Evolutionary conservation across 2,888 invertebrate species (phyloP).

Genomic region (Leptinotarsa tumamoca): DNA sequence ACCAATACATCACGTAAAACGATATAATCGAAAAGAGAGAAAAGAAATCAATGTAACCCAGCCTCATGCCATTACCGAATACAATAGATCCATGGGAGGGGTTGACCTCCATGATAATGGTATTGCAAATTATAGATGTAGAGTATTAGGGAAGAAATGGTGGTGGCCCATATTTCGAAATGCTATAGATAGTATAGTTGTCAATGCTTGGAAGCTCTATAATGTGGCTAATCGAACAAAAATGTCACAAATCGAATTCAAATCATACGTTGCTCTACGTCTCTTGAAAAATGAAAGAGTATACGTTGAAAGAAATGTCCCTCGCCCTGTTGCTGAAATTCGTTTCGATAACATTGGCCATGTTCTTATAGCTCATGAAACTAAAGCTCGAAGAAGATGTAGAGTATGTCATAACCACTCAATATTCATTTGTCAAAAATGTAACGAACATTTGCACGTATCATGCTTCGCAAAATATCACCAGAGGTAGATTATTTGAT

Average conservation of each 20-base stretch:
- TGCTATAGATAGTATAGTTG: slow-evolving; percentile 38
- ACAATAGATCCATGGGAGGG: slow-evolving; percentile 30
- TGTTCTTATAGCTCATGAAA: slow-evolving; percentile 26
- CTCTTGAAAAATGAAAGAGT: slow-evolving; percentile 29
- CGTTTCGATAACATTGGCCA: slow-evolving; percentile 33
- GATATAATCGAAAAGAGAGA: slow-evolving; percentile 29
- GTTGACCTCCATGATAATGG: slow-evolving; percentile 32
- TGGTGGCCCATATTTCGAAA: slow-evolving; percentile 52
- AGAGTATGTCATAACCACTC: slow-evolving; percentile 35
- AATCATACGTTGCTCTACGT: slow-evolving; percentile 38
- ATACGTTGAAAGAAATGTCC: slow-evolving; percentile 25
- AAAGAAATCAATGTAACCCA: too few species aligned
- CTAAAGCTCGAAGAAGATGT: slow-evolving; percentile 32
- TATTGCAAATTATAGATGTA: slow-evolving; percentile 47
- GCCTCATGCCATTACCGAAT: slow-evolving; percentile 24
- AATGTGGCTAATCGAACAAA: slow-evolving; percentile 38
- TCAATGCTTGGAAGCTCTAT: slow-evolving; percentile 22
- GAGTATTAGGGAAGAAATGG: slow-evolving; percentile 49
- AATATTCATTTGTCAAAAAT: slow-evolving; percentile 27
- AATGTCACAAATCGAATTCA: slow-evolving; percentile 47
- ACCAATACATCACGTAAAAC: slow-evolving; percentile 31
- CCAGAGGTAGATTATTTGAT: slow-evolving; percentile 22
- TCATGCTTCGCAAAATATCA: slow-evolving; percentile 35
- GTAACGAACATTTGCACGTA: slow-evolving; percentile 29
- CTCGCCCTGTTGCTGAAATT: slow-evolving; percentile 22